Evolutionary conservation across 2,888 invertebrate genomes (phyloP), one percentile per base, ranked within the genome.

Genomic region (Pycnomerus fuliginosus): DNA sequence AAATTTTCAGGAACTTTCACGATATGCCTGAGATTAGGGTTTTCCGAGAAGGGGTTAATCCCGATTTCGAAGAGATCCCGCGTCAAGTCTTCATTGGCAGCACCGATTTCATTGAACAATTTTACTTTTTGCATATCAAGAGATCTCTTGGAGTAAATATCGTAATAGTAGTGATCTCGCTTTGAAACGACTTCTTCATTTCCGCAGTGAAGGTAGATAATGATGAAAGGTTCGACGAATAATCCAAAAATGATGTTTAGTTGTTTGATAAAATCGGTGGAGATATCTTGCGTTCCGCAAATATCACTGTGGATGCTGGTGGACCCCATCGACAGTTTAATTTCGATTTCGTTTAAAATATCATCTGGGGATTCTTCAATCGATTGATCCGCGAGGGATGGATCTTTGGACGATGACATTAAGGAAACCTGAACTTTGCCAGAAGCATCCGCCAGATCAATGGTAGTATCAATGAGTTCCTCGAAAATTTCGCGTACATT

Each of bases 191-290:
- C 70, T 58, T 82, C 82, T 34, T 62, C 63, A 48, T 79, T 76
- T 14, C 77, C 72, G 49, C 80, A 78, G 24, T 74, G 73, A 1
- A 80, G 60, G 56, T 81, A 77, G 53, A 84, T 74, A 13, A 83
- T 72, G 25, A 82, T 59, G 52, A 64, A 68, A 1, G 70, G 69
- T 7, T 55, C 47, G 15, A 60, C 46, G 16, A 71, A 56, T 5
- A 66, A 52, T 10, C 56, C 48, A 46, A 72, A 68, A 10, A 73
- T 46, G 45, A 62, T 67, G 48, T 65, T 54, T 3, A 73, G 38
- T 53, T 72, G 72, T 17, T 65, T 61, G 38, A 67, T 63, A 11
- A 63, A 64, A 47, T 65, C 54, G 1, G 40, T 56, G 8, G 60
- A 51, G 5, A 61, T 56, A 32, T 62, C 53, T 10, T 60, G 55